Base-by-base conservation (phyloP, 2,888 invertebrate genomes). In the Drosophila flavopinicola region DNA sequence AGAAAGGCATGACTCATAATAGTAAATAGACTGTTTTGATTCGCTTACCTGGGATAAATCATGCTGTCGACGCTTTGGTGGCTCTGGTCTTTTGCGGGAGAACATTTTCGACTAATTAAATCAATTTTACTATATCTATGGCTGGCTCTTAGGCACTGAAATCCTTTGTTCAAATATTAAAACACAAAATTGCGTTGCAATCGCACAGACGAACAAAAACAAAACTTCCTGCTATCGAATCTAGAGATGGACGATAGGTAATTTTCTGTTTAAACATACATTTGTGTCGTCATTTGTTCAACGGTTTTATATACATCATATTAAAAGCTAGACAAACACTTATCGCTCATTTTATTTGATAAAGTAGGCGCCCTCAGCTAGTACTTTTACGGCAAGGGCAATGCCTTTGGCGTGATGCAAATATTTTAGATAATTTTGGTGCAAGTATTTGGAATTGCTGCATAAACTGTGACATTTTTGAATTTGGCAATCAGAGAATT, bases 11-110 rank as follows among this genome's bases (percentile, higher is more conserved):
- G 78, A 83, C 30, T 75, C 76, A 80, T 77, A 61, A 32, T 38
- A 63, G 57, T 67, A 80, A 75, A 71, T 82, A 78, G 66, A 66
- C 44, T 33, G 42, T 10, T 44, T 56, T 53, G 10, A 1, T 38
- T 33, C 15, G n/a, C 32, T 72, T 73, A 91, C 91, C 88, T 91
- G 90, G 0, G 91, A 89, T 27, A 90, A 76, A 71, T 90, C 89
- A 24, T 90, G 90, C 25, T 88, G 88, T 25, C 90, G 82, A 17
- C 78, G 78, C 57, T 90, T 90, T 0, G 86, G 66, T 3, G 88
- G 85, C 25, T 89, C 89, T 15, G 89, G 77, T 32, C 88, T 91
- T 51, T 89, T 90, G 10, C 88, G 83, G 11, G 86, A 73, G 60
- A 91, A 91, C 91, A 91, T 91, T 52, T 41, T 61, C 7, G 10